These are phyloP conservation scores for Syngnathus rostellatus DNA, from an alignment of 2,797 vertebrate genomes.

Conservation along the genomic window DNA sequence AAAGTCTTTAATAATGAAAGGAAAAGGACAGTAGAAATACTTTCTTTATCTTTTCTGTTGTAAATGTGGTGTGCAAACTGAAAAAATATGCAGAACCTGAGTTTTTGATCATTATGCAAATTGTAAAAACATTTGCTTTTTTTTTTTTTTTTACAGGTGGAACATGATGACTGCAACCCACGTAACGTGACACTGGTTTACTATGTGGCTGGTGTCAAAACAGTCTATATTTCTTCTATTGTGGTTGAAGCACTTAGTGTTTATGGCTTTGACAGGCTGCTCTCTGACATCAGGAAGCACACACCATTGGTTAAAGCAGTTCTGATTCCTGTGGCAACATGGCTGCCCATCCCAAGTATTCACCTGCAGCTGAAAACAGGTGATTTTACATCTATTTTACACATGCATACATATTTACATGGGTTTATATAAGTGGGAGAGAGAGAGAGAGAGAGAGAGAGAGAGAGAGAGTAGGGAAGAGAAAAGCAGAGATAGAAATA, in stretches of 20 bases:
- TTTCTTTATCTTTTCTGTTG: not conserved
- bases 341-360: constrained; percentile 73
- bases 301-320: constrained; percentile 77
- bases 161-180: constrained; percentile 65
- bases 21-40: not conserved
- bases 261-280: constrained; percentile 80
- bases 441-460: too few relatives aligned
- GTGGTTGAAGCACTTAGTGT: constrained; percentile 76
- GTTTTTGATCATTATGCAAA: not conserved
- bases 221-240: constrained; percentile 75
- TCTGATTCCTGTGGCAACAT: constrained; percentile 76
- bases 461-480: constrained; percentile 15
- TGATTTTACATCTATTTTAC: constrained; percentile 16
- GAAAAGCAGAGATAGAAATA: constrained; percentile 39
- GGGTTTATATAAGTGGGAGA: too few relatives aligned
- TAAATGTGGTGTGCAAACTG: not conserved
- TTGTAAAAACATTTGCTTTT: constrained; percentile 4
- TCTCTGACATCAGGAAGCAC: constrained; percentile 79
- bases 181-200: constrained; percentile 85
- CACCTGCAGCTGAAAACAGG: constrained; percentile 90
- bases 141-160: constrained; percentile 52
- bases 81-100: not conserved
- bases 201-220: constrained; percentile 75
- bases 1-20: not conserved
- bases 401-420: too few relatives aligned